Conservation (phyloP, 2,113 vertebrate genomes). For the Jacana jacana region DNA sequence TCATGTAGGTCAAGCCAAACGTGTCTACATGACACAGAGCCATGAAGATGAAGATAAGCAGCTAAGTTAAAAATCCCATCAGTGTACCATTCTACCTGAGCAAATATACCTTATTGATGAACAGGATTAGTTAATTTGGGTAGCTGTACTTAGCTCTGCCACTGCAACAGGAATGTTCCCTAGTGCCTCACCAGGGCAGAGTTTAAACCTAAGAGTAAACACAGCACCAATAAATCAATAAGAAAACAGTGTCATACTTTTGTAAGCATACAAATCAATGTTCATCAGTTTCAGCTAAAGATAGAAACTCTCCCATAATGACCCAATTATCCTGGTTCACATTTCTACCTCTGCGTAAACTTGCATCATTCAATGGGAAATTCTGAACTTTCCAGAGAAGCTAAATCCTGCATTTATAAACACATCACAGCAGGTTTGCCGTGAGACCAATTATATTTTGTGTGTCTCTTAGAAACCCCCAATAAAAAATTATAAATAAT, state of each 20-base stretch:
- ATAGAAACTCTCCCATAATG: background rate
- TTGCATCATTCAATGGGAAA: background rate
- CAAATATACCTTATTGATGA: background rate
- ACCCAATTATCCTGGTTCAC: background rate
- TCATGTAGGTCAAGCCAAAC: background rate
- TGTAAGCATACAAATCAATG: background rate
- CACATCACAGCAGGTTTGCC: conserved; percentile 30
- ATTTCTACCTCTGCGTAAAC: background rate
- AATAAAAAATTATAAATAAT: conserved; percentile 58
- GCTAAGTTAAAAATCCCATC: background rate
- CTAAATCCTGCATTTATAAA: conserved; percentile 14
- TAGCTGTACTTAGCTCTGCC: background rate
- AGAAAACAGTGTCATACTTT: background rate
- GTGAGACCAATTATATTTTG: background rate
- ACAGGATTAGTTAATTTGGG: background rate
- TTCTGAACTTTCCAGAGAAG: conserved; percentile 12
- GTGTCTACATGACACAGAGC: background rate
- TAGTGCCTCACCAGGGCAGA: background rate
- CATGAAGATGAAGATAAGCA: background rate
- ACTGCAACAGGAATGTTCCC: background rate
- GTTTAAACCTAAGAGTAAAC: background rate
- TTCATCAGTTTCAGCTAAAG: background rate
- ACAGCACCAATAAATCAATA: background rate
- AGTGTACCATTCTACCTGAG: background rate
- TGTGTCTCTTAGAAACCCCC: conserved; percentile 38